These are phyloP conservation scores for Mythimna albipuncta DNA, from an alignment of 2,888 invertebrate genomes.

Conservation along the genomic window DNA sequence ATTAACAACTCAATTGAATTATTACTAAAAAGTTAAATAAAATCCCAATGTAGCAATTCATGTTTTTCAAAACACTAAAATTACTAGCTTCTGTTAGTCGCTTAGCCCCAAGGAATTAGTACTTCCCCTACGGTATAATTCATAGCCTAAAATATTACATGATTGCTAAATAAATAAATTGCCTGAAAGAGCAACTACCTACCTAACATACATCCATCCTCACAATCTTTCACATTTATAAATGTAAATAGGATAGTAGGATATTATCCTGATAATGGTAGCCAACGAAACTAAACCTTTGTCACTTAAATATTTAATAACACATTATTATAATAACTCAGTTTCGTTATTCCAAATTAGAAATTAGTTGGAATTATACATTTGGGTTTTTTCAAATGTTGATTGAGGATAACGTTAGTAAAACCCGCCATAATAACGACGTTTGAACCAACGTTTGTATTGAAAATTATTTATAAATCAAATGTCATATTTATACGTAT, in stretches of 20 bases:
- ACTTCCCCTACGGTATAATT: too few species aligned
- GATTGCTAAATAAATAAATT: too few species aligned
- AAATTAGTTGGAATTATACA: neutral
- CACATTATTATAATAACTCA: neutral
- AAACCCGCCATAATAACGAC: neutral
- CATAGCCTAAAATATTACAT: too few species aligned
- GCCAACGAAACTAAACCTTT: neutral
- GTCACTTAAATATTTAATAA: neutral
- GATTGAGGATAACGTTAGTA: slow-evolving; percentile 23
- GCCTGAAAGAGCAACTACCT: too few species aligned
- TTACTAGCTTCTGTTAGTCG: too few species aligned
- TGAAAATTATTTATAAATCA: neutral
- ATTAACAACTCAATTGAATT: neutral
- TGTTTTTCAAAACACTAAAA: neutral
- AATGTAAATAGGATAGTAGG: neutral
- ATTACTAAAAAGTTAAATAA: neutral
- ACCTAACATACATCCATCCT: too few species aligned
- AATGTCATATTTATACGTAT: neutral
- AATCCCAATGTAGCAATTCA: neutral
- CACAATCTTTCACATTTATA: too few species aligned
- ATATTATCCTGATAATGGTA: neutral
- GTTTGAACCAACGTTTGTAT: neutral
- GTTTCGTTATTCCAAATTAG: neutral
- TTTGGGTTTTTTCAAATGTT: slow-evolving; percentile 9
- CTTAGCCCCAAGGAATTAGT: too few species aligned